A percentile compares a stretch with the other conserved stretches of the same genome.
phyloP scores from a whole-genome alignment of 2,888 invertebrate species.

The Toxonevra muliebris region DNA sequence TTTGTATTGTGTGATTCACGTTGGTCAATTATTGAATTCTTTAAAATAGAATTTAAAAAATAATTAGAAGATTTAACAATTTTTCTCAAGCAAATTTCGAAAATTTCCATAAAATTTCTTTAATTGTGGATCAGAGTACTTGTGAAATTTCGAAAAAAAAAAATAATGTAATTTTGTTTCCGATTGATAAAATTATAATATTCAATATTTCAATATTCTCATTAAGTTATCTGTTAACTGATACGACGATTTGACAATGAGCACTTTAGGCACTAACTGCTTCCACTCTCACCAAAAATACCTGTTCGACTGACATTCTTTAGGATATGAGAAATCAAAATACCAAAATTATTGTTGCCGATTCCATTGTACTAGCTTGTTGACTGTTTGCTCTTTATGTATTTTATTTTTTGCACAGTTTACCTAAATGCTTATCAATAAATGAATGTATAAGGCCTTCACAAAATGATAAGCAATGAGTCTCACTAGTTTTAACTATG shows the following conservation, averaged over 20 bases:
- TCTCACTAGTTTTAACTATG: too few species aligned
- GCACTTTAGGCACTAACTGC: neutral
- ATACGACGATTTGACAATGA: too few species aligned
- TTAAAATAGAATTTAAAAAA: neutral
- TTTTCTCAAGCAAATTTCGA: too few species aligned
- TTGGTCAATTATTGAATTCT: neutral
- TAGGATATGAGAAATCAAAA: conserved; percentile 1
- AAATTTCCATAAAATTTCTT: too few species aligned
- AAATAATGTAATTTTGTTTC: too few species aligned
- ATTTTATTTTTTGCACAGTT: conserved; percentile 16
- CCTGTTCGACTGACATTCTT: neutral
- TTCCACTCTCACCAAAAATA: neutral
- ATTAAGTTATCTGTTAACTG: too few species aligned
- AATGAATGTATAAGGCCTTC: neutral
- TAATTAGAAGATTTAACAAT: too few species aligned
- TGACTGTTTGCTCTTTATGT: conserved; percentile 11
- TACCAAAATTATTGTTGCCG: too few species aligned
- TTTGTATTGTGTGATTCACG: neutral
- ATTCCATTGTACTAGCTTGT: neutral
- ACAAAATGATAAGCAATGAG: neutral
- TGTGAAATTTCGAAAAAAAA: too few species aligned
- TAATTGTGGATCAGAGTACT: too few species aligned
- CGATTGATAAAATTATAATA: too few species aligned
- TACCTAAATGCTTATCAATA: conserved; percentile 27
- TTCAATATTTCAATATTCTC: too few species aligned